Evolutionary conservation across 2,797 vertebrate genomes (phyloP).

Genomic region (Sibirionetta formosa): DNA sequence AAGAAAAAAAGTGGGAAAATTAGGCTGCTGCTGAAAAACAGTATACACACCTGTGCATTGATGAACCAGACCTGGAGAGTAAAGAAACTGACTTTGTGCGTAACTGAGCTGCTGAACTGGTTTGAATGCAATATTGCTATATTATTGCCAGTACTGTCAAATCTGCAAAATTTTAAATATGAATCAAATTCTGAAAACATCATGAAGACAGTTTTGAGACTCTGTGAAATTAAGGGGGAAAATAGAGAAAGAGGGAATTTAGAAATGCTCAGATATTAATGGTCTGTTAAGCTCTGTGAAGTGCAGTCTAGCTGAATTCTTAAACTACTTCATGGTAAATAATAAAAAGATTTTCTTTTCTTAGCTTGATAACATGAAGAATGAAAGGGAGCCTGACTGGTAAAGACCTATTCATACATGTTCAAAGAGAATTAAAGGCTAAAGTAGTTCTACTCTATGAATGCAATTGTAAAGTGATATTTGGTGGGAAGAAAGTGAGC

Average conservation of each 20-base stretch:
- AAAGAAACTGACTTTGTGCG: accelerated
- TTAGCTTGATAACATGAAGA: not conserved
- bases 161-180: not conserved
- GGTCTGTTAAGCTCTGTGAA: not conserved
- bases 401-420: not conserved
- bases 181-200: not conserved
- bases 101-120: not conserved
- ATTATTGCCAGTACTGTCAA: not conserved
- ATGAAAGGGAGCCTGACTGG: not conserved
- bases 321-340: not conserved
- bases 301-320: not conserved
- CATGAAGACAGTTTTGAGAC: not conserved
- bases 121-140: not conserved
- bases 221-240: not conserved
- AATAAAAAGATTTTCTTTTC: not conserved
- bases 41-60: not conserved
- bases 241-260: not conserved
- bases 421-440: not conserved
- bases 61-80: not conserved
- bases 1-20: not conserved
- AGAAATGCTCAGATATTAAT: not conserved
- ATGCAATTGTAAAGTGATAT: not conserved
- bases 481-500: not conserved
- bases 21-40: not conserved
- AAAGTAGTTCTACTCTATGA: not conserved